These are phyloP conservation scores for Melangyna quadrimaculata DNA, from an alignment of 2,888 invertebrate genomes.

Conservation along the genomic window DNA sequence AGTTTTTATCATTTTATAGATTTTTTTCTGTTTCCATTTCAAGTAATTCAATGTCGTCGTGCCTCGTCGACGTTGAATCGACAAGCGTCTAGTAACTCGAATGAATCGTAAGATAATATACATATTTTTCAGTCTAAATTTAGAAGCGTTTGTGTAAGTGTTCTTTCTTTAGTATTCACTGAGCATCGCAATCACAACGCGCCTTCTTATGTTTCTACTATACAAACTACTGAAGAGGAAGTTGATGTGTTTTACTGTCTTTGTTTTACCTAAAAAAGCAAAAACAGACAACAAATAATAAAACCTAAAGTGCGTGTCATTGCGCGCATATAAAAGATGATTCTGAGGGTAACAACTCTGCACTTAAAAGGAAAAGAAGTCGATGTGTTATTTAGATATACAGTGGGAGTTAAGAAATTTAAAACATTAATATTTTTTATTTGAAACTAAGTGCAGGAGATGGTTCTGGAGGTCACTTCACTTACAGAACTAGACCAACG, in stretches of 20 bases:
- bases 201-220: conserved; percentile 17
- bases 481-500: not conserved
- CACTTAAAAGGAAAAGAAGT: conserved; percentile 8
- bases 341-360: conserved; percentile 38
- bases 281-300: conserved; percentile 27
- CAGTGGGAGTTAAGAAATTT: not conserved
- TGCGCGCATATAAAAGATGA: conserved; percentile 58
- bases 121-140: conserved; percentile 60
- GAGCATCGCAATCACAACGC: conserved; percentile 51
- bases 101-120: conserved; percentile 59
- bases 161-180: conserved; percentile 68
- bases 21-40: conserved; percentile 31
- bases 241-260: conserved; percentile 63
- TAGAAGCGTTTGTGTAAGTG: conserved; percentile 65
- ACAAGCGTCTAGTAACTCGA: conserved; percentile 46
- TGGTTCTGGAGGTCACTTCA: not conserved
- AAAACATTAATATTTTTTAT: not conserved
- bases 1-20: conserved; percentile 25
- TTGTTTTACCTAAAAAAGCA: conserved; percentile 34
- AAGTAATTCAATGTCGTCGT: conserved; percentile 43
- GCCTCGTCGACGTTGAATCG: conserved; percentile 31
- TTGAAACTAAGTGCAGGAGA: not conserved
- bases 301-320: conserved; percentile 56
- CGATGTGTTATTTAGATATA: conserved; percentile 26
- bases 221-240: conserved; percentile 56